Evolutionary conservation across 2,888 invertebrate species (phyloP).

Genomic region (Drosophila ustulata): DNA sequence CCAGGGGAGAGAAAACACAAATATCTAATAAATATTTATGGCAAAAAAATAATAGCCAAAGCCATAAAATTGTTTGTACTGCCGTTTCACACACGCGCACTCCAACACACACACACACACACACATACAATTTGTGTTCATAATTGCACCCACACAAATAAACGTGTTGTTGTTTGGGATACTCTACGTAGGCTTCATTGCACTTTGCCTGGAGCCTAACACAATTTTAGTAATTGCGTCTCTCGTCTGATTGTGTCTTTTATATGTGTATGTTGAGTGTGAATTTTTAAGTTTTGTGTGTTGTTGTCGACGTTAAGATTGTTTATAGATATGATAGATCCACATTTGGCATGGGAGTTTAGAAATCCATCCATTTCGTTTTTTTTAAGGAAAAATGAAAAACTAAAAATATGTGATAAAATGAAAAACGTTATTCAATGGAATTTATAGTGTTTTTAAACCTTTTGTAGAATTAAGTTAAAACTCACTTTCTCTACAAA

Average conservation of each 20-base stretch:
- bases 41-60: conserved; percentile 57
- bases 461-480: too few species aligned
- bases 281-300: not conserved
- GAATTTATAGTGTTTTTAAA: too few species aligned
- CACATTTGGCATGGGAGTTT: not conserved
- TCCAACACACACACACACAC: not conserved
- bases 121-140: conserved; percentile 22
- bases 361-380: too few species aligned
- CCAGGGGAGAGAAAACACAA: conserved; percentile 29
- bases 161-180: conserved; percentile 3
- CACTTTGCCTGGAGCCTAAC: conserved; percentile 39
- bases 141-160: conserved; percentile 34
- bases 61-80: conserved; percentile 65
- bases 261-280: not conserved
- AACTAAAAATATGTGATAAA: too few species aligned
- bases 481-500: too few species aligned
- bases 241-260: not conserved
- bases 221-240: conserved; percentile 49
- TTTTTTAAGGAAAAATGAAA: too few species aligned
- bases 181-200: conserved; percentile 34
- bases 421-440: too few species aligned
- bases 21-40: conserved; percentile 75
- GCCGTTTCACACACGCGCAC: conserved; percentile 22
- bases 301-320: not conserved
- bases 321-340: not conserved